Evolutionary conservation across 2,113 vertebrate species (phyloP).

Genomic region (Ibidorhyncha struthersii): DNA sequence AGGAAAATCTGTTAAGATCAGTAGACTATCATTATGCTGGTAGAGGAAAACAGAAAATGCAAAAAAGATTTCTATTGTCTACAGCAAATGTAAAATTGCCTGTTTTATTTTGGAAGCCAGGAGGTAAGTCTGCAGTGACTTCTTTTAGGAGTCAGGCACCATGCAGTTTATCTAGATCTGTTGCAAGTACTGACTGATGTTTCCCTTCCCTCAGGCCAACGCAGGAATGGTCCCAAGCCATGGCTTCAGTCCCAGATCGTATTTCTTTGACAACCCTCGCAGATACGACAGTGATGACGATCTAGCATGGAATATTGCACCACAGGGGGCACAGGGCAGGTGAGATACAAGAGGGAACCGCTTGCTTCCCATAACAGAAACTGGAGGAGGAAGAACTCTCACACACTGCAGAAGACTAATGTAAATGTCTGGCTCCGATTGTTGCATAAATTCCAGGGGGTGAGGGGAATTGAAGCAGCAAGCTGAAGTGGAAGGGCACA

Average conservation of each 20-base stretch:
- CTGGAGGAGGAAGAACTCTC: background rate
- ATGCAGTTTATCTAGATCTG: background rate
- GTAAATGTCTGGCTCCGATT: background rate
- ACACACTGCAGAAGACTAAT: background rate
- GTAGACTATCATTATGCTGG: background rate
- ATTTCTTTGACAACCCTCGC: conserved; percentile 97
- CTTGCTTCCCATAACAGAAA: background rate
- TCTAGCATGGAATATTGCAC: conserved; percentile 90
- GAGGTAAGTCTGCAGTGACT: background rate
- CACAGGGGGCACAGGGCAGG: conserved; percentile 90
- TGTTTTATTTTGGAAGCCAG: background rate
- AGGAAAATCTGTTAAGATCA: background rate
- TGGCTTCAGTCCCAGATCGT: conserved; percentile 87
- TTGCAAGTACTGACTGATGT: background rate
- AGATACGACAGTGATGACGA: conserved; percentile 97
- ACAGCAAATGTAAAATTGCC: background rate
- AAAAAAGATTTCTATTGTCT: background rate
- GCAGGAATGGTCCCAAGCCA: conserved; percentile 86
- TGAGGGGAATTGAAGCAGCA: background rate
- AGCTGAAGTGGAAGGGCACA: background rate
- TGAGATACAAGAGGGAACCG: conserved; percentile 24
- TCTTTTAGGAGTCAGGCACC: background rate
- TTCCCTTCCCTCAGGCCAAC: conserved; percentile 74
- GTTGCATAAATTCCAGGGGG: background rate
- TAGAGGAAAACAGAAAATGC: background rate